These are phyloP conservation scores for Acanthopleura granulata DNA, from an alignment of 2,888 invertebrate genomes.

Conservation along the genomic window DNA sequence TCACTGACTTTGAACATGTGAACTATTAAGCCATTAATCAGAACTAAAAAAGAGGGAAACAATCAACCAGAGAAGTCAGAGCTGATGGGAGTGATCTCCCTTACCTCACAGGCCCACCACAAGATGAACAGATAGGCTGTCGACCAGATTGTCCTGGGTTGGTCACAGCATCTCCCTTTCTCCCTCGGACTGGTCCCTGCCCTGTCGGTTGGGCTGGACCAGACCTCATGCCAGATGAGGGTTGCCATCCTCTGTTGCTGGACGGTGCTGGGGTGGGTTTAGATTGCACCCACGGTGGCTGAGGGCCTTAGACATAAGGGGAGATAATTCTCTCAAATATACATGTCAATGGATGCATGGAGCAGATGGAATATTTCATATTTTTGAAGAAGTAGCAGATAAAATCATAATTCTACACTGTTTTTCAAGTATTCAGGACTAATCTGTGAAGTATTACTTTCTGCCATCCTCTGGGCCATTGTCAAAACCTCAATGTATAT, in stretches of 20 bases:
- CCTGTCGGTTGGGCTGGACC: slow-evolving; percentile 45
- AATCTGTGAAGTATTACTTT: no score
- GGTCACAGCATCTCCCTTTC: slow-evolving; percentile 56
- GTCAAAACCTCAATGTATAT: no score
- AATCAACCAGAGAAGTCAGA: background rate
- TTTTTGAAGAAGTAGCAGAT: no score
- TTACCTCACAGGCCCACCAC: slow-evolving; percentile 58
- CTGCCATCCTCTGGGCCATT: no score
- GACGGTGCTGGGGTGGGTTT: slow-evolving; percentile 27
- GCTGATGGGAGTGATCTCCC: background rate
- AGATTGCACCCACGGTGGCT: slow-evolving; percentile 13
- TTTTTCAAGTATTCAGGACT: no score
- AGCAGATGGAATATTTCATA: no score
- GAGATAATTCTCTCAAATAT: no score
- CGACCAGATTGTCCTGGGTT: slow-evolving; percentile 45
- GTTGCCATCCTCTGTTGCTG: background rate
- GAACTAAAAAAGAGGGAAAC: no score
- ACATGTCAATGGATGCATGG: no score
- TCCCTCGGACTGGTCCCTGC: slow-evolving; percentile 54
- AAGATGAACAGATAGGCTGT: slow-evolving; percentile 48
- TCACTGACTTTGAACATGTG: no score
- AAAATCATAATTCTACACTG: no score
- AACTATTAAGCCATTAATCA: no score
- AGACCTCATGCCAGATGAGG: slow-evolving; percentile 27
- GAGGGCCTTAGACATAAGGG: background rate